phyloP scores from a whole-genome alignment of 37 sponge, comb jelly and placozoan genomes.

The Cliona cf. orientalis region DNA sequence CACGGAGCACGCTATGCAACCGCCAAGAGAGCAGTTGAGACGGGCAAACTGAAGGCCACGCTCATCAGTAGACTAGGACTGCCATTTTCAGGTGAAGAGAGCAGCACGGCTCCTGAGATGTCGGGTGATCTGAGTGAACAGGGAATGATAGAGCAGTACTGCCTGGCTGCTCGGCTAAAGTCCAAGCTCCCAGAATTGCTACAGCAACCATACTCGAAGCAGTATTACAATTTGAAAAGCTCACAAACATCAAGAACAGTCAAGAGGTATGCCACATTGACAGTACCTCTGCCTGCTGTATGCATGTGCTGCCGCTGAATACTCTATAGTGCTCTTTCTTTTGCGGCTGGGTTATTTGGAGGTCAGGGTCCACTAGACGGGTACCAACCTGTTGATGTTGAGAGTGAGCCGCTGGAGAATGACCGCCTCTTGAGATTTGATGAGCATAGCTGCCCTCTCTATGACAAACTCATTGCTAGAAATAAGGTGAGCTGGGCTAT shows the following conservation, averaged over 20 bases:
- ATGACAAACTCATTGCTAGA: background rate
- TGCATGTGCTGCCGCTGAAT: no score
- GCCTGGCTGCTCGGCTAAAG: background rate
- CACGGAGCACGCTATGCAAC: slow-evolving; percentile 1
- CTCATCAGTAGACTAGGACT: background rate
- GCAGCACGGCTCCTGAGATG: background rate
- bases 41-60: background rate
- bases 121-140: background rate
- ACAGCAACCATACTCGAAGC: background rate
- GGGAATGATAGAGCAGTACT: background rate
- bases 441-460: background rate
- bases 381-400: background rate
- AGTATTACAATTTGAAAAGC: background rate
- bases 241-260: background rate
- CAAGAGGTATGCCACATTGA: no score
- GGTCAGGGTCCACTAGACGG: background rate
- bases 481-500: background rate
- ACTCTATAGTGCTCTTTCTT: background rate
- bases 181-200: background rate
- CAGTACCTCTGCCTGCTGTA: no score
- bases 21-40: background rate
- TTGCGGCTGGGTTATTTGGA: slow-evolving; percentile 10
- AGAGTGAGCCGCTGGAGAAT: background rate
- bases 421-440: background rate
- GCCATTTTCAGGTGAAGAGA: background rate